These are phyloP conservation scores for Drosophila limbata DNA, from an alignment of 2,888 invertebrate genomes.

Conservation along the genomic window DNA sequence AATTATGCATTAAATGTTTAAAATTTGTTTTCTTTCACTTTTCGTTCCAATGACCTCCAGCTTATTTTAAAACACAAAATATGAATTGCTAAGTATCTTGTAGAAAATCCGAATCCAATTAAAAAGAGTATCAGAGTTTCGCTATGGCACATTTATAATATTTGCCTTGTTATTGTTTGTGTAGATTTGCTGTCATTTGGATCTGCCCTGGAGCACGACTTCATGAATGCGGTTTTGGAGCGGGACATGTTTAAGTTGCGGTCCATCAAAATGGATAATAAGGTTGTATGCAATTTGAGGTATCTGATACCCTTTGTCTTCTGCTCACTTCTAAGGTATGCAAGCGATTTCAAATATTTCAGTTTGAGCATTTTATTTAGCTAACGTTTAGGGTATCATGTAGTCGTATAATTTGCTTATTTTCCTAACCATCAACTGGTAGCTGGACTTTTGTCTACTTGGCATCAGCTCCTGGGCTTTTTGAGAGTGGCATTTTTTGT, in stretches of 20 bases:
- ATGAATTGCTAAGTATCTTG: not conserved
- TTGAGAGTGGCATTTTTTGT: constrained; percentile 22
- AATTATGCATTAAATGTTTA: too few species aligned
- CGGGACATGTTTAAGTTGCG: constrained; percentile 36
- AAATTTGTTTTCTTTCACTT: not conserved
- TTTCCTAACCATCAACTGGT: constrained; percentile 28
- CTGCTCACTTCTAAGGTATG: constrained; percentile 13
- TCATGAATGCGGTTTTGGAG: constrained; percentile 48
- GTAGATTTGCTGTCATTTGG: constrained; percentile 30
- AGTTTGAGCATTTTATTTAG: not conserved
- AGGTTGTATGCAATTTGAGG: constrained; percentile 33
- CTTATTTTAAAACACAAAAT: not conserved
- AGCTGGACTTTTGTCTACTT: constrained; percentile 21
- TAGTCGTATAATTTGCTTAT: constrained; percentile 14
- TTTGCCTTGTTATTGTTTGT: constrained; percentile 7
- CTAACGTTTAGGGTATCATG: constrained; percentile 35
- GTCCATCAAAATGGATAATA: constrained; percentile 50
- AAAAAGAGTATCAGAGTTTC: constrained; percentile 21
- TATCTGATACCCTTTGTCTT: constrained; percentile 18
- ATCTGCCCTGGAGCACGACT: constrained; percentile 41
- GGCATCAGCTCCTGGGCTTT: constrained; percentile 51
- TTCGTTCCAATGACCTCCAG: not conserved
- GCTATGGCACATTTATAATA: not conserved
- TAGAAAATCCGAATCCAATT: not conserved
- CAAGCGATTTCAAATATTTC: not conserved